Conservation (phyloP, 2,888 invertebrate genomes). For the Drosophila kambysellisi region DNA sequence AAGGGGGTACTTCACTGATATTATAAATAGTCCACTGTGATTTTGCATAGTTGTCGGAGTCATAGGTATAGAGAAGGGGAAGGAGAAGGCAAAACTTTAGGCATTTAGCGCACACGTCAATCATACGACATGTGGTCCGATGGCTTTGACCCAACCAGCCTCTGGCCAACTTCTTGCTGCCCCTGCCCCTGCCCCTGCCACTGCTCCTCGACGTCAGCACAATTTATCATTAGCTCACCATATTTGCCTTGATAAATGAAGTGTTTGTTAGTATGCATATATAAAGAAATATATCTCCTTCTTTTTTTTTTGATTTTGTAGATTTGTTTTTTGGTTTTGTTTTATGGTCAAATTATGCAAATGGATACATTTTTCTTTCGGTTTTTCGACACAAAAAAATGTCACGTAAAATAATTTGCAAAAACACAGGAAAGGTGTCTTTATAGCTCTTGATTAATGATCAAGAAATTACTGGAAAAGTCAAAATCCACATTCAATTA, state of each 20-base stretch:
- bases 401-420: constrained; percentile 28
- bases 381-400: constrained; percentile 31
- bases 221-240: constrained; percentile 67
- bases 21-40: constrained; percentile 69
- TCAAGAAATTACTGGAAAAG: constrained; percentile 22
- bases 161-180: neutral
- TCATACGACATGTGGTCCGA: constrained; percentile 77
- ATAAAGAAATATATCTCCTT: neutral
- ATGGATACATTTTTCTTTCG: constrained; percentile 35
- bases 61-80: neutral
- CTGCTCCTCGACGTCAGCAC: neutral
- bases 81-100: constrained; percentile 29
- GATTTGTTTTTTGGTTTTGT: constrained; percentile 56
- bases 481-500: constrained; percentile 38
- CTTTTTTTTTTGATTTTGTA: constrained; percentile 20
- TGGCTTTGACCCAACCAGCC: constrained; percentile 18
- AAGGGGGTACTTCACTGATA: constrained; percentile 20
- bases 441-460: constrained; percentile 63
- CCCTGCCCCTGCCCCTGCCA: neutral
- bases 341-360: constrained; percentile 77
- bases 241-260: constrained; percentile 69
- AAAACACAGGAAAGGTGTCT: constrained; percentile 14
- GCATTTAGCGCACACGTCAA: constrained; percentile 75
- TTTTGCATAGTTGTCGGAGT: constrained; percentile 46
- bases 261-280: constrained; percentile 18